Evolutionary conservation across 2,888 invertebrate genomes (phyloP), one percentile per base, ranked within the genome.

Genomic region (Idaea straminata): DNA sequence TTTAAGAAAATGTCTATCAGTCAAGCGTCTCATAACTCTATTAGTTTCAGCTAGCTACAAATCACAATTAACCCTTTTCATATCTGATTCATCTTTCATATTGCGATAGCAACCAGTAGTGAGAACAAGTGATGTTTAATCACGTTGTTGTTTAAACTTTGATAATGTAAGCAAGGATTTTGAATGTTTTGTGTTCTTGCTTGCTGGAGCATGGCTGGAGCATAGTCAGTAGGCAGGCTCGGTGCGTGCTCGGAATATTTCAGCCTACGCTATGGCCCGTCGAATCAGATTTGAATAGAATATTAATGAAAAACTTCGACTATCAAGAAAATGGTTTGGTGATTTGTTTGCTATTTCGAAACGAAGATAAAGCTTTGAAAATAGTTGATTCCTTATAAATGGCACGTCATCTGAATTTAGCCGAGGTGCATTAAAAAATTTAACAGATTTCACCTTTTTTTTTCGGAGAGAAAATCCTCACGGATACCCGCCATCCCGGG

Each of bases 241-340:
- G 69, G 83, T 76, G 83, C 91, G 91, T 92, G 91, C 86, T 83
- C 76, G 67, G 90, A 87, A 88, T 91, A 73, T 47, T 79, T 65
- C 65, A 76, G 80, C 74, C 68, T 72, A 72, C 76, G 86, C 88
- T 89, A 90, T 86, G 86, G 84, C 83, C 83, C 81, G 84, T 82
- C 86, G 85, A 86, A 85, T 85, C 83, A 83, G 82, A 91, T 91
- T 90, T 91, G 88, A 91, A 89, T 86, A 77, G 88, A 89, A 91
- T 89, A 87, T 87, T 90, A 89, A 91, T 89, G 88, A 86, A 87
- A 88, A 86, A 87, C 86, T 79, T 74, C 75, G 76, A 83, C 82
- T 84, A 83, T 83, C 74, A 78, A 80, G 76, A 70, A 59, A 69
- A 78, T 70, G 77, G 74, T 73, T 68, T 68, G 71, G 69, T 74